A percentile compares a stretch with the other conserved stretches of the same genome.
These are phyloP conservation scores for Gopherus flavomarginatus DNA, from an alignment of 2,113 vertebrate genomes.

Conservation along the genomic window DNA sequence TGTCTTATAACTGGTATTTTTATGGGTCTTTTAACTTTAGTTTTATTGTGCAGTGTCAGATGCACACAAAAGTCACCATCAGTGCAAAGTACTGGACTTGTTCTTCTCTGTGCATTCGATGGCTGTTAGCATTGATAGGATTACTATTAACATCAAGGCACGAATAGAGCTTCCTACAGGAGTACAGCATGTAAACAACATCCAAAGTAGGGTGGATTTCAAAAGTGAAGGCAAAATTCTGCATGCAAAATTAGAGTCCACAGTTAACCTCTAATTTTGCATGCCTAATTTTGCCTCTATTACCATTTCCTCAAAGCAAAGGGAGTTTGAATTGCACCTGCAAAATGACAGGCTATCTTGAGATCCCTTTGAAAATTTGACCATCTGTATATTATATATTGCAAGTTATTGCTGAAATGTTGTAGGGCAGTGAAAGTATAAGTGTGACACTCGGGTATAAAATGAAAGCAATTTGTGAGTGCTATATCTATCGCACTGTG, in stretches of 20 bases:
- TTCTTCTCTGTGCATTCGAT: not conserved
- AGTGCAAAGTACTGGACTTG: not conserved
- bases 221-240: not conserved
- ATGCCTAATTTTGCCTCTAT: not conserved
- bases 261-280: not conserved
- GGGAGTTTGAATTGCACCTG: not conserved
- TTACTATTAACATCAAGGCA: not conserved
- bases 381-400: conserved; percentile 4
- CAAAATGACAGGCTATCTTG: not conserved
- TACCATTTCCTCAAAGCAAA: conserved; percentile 1
- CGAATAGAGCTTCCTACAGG: not conserved
- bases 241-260: not conserved
- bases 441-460: not conserved
- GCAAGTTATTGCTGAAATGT: not conserved
- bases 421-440: not conserved
- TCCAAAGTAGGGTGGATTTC: not conserved
- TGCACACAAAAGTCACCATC: not conserved
- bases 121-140: not conserved
- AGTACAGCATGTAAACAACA: not conserved
- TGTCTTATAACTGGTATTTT: conserved; percentile 40
- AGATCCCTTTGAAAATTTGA: conserved; percentile 5
- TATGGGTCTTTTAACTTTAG: conserved; percentile 52
- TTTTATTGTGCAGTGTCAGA: not conserved
- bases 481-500: not conserved
- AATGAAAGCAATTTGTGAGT: not conserved